These are phyloP conservation scores for Aurelia aurita complex sp. Pacific DNA, from an alignment of 30 jellyfish, hydroid and myxozoan genomes.

Conservation along the genomic window DNA sequence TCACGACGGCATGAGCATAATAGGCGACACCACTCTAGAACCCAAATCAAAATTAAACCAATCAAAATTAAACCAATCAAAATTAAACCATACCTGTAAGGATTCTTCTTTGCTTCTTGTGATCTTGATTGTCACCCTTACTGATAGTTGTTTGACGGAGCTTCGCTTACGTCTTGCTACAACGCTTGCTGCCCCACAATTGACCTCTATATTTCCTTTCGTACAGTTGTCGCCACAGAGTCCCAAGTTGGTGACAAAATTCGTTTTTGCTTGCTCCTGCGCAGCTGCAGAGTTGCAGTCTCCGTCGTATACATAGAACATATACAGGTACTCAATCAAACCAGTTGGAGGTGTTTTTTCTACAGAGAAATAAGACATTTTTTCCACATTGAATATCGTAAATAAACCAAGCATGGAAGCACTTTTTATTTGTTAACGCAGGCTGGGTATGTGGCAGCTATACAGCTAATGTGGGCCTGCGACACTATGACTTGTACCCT, in stretches of 20 bases:
- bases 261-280: constrained; percentile 30
- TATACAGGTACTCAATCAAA: constrained; percentile 8
- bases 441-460: too few species aligned
- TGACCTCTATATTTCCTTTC: constrained; percentile 10
- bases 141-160: constrained; percentile 24
- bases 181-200: constrained; percentile 67
- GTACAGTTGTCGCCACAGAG: constrained; percentile 31
- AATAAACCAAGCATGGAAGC: too few species aligned
- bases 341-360: constrained; percentile 78
- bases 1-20: too few species aligned
- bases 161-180: constrained; percentile 70
- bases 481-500: too few species aligned
- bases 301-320: constrained; percentile 56
- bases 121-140: constrained; percentile 34
- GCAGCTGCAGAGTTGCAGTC: constrained; percentile 71
- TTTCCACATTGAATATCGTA: background rate
- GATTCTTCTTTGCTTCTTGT: constrained; percentile 64
- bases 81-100: background rate
- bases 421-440: too few species aligned
- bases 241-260: background rate
- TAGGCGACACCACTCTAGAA: too few species aligned
- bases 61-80: background rate
- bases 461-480: too few species aligned
- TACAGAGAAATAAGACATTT: background rate
- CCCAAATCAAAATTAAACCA: background rate